Conservation (phyloP, 1,140 invertebrate species). For the Drosophila orosa region DNA sequence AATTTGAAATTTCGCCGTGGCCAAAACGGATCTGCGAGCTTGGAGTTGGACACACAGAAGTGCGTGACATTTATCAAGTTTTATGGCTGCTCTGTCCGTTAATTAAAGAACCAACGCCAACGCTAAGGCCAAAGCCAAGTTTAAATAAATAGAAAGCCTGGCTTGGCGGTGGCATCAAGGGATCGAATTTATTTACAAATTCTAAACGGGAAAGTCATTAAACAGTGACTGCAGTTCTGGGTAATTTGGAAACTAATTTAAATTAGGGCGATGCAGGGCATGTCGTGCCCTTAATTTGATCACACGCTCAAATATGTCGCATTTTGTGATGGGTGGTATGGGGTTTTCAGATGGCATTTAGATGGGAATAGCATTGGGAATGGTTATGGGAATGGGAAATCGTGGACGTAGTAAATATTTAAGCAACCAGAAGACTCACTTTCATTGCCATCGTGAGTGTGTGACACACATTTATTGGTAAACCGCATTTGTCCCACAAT, state of each 20-base stretch:
- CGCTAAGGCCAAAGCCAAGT: conserved; percentile 37
- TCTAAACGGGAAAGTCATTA: conserved; percentile 31
- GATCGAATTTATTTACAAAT: conserved; percentile 29
- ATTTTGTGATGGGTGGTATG: conserved; percentile 6
- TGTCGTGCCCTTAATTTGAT: conserved; percentile 65
- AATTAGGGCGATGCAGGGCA: conserved; percentile 54
- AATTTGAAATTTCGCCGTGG: conserved; percentile 52
- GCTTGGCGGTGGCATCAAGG: conserved; percentile 59
- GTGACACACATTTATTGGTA: conserved; percentile 77
- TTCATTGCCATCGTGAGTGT: conserved; percentile 53
- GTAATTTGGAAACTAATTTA: conserved; percentile 48
- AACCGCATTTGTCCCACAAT: conserved; percentile 59
- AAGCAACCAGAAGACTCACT: conserved; percentile 64
- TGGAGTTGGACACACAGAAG: conserved; percentile 28
- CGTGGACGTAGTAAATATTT: conserved; percentile 4
- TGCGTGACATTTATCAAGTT: conserved; percentile 76
- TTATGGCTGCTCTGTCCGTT: conserved; percentile 64
- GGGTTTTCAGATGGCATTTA: conserved; percentile 1
- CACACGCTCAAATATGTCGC: conserved; percentile 44
- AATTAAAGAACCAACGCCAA: conserved; percentile 72
- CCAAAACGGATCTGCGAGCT: conserved; percentile 41
- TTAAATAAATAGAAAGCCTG: conserved; percentile 67
- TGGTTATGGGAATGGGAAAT: conserved; percentile 19
- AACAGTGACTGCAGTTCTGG: conserved; percentile 31
- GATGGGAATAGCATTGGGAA: conserved; percentile 11